A percentile compares a stretch with the other conserved stretches of the same genome.
These are phyloP conservation scores for Porphyrio hochstetteri DNA, from an alignment of 2,113 vertebrate species.

Conservation along the genomic window DNA sequence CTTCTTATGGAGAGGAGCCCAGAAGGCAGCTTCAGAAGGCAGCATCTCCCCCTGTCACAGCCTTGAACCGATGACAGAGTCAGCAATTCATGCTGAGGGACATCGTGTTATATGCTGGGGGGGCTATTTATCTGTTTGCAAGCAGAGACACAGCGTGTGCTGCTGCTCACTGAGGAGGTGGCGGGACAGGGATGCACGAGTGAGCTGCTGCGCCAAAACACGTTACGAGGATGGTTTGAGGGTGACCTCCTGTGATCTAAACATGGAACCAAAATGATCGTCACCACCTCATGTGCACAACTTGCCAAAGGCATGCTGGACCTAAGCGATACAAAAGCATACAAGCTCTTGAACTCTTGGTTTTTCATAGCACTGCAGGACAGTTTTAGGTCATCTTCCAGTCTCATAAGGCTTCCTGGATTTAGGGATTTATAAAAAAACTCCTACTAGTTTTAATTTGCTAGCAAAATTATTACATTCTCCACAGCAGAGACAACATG, in stretches of 20 bases:
- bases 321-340: neutral
- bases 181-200: too few relatives aligned
- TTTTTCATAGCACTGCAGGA: neutral
- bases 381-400: neutral
- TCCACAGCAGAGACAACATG: neutral
- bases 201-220: neutral
- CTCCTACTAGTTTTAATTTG: neutral
- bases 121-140: neutral
- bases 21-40: neutral
- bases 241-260: neutral
- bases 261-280: neutral
- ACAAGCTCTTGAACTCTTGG: neutral
- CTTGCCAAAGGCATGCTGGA: neutral
- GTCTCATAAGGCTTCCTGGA: neutral
- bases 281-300: neutral
- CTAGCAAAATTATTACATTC: neutral
- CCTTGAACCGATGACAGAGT: accelerated
- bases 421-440: neutral
- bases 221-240: neutral
- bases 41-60: neutral
- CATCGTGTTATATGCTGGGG: neutral
- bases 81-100: neutral
- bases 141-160: neutral
- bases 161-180: neutral
- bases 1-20: too few relatives aligned